A percentile compares a stretch with the other conserved stretches of the same genome.
These are phyloP conservation scores for Drosophila koepferae DNA, from an alignment of 2,888 invertebrate species.

Conservation along the genomic window DNA sequence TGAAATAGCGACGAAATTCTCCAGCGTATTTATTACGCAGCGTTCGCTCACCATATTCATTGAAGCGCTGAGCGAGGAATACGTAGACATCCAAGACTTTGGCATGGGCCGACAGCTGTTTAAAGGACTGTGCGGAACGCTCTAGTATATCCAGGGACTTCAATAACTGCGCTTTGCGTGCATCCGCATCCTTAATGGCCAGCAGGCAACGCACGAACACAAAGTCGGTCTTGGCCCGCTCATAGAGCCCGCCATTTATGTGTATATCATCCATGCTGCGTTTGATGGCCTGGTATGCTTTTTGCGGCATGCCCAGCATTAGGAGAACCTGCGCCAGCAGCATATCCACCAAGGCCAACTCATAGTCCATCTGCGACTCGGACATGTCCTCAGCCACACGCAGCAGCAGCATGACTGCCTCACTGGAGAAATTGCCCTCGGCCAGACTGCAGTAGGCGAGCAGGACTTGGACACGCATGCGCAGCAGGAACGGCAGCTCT, in stretches of 20 bases:
- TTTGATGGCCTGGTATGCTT: slow-evolving; percentile 90
- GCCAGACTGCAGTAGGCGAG: slow-evolving; percentile 89
- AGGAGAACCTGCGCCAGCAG: slow-evolving; percentile 92
- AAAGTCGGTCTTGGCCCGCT: slow-evolving; percentile 91
- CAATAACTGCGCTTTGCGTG: slow-evolving; percentile 63
- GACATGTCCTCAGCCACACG: slow-evolving; percentile 91
- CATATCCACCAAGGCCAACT: slow-evolving; percentile 90
- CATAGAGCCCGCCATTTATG: slow-evolving; percentile 92
- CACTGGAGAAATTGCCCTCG: slow-evolving; percentile 85
- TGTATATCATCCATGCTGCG: slow-evolving; percentile 90
- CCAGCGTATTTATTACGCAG: slow-evolving; percentile 93
- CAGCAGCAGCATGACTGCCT: slow-evolving; percentile 87
- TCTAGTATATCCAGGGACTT: slow-evolving; percentile 86
- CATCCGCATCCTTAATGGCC: slow-evolving; percentile 86
- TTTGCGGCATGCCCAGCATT: slow-evolving; percentile 90
- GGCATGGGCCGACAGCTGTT: slow-evolving; percentile 91
- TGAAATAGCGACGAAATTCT: slow-evolving; percentile 92
- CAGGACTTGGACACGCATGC: slow-evolving; percentile 89
- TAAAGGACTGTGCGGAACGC: slow-evolving; percentile 89
- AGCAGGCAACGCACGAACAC: slow-evolving; percentile 92
- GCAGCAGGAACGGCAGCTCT: slow-evolving; percentile 85
- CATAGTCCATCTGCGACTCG: slow-evolving; percentile 91
- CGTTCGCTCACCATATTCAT: slow-evolving; percentile 89
- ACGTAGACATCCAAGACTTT: slow-evolving; percentile 88
- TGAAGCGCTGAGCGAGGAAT: slow-evolving; percentile 89